These are phyloP conservation scores for Eremobia ochroleuca DNA, from an alignment of 2,888 invertebrate species.

Conservation along the genomic window DNA sequence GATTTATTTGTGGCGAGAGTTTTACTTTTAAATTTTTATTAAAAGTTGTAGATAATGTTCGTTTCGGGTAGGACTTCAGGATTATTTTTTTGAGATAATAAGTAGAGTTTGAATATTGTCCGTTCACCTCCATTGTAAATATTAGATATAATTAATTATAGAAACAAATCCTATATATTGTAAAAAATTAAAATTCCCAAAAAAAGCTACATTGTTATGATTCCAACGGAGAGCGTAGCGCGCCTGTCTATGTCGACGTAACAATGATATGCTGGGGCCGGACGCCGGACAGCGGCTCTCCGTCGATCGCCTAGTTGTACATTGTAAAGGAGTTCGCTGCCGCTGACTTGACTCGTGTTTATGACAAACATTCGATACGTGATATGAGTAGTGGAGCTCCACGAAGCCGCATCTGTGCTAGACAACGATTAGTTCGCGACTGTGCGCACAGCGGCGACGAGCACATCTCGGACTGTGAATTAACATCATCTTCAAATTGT, in stretches of 20 bases:
- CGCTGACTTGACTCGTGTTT: slow-evolving; percentile 76
- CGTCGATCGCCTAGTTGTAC: slow-evolving; percentile 68
- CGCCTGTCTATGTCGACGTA: slow-evolving; percentile 82
- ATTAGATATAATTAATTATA: slow-evolving; percentile 91
- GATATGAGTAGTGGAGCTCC: slow-evolving; percentile 59
- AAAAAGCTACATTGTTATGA: slow-evolving; percentile 90
- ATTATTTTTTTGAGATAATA: slow-evolving; percentile 83
- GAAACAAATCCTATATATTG: slow-evolving; percentile 91
- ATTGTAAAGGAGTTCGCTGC: slow-evolving; percentile 70
- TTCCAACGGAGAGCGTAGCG: slow-evolving; percentile 83
- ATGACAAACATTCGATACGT: slow-evolving; percentile 67
- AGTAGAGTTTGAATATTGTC: slow-evolving; percentile 89
- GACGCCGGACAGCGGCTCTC: slow-evolving; percentile 66
- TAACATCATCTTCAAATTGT: slow-evolving; percentile 81
- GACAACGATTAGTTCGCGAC: slow-evolving; percentile 60
- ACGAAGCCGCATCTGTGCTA: slow-evolving; percentile 61
- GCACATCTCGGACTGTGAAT: slow-evolving; percentile 63
- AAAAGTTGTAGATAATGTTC: slow-evolving; percentile 90
- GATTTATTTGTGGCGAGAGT: slow-evolving; percentile 87
- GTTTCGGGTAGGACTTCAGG: slow-evolving; percentile 89
- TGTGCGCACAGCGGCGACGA: slow-evolving; percentile 61
- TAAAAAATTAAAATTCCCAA: slow-evolving; percentile 90
- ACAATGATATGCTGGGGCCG: slow-evolving; percentile 85
- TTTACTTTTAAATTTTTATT: slow-evolving; percentile 88
- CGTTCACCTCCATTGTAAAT: slow-evolving; percentile 91